These are phyloP conservation scores for Oncorhynchus masou DNA, from an alignment of 2,113 vertebrate genomes.

Conservation along the genomic window DNA sequence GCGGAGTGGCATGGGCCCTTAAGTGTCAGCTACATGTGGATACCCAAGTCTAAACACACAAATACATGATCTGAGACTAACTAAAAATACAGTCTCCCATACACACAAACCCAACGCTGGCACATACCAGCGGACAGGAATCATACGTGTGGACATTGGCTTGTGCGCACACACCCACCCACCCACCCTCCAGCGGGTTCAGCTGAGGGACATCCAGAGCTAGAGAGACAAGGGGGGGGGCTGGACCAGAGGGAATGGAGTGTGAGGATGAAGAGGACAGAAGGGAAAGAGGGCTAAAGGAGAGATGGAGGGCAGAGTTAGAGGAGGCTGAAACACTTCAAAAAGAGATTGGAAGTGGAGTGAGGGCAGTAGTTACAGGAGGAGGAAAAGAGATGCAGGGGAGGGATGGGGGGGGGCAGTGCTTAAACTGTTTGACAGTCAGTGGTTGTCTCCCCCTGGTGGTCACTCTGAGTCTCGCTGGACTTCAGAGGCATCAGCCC, in stretches of 20 bases:
- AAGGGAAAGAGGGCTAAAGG: background rate
- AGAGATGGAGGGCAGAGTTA: background rate
- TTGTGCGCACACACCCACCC: slow-evolving; percentile 23
- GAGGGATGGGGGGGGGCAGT: slow-evolving; percentile 40
- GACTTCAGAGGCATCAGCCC: slow-evolving; percentile 95
- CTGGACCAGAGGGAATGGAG: background rate
- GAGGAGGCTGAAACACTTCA: too few relatives aligned
- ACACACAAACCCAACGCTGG: slow-evolving; percentile 30
- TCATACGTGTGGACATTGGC: background rate
- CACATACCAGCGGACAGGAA: slow-evolving; percentile 9
- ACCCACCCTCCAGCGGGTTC: too few relatives aligned
- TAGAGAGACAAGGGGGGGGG: slow-evolving; percentile 15
- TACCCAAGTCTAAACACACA: slow-evolving; percentile 61
- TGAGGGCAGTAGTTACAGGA: too few relatives aligned
- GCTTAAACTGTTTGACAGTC: slow-evolving; percentile 33
- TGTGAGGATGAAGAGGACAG: background rate
- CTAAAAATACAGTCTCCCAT: slow-evolving; percentile 32
- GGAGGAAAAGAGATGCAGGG: too few relatives aligned
- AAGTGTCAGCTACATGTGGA: slow-evolving; percentile 55
- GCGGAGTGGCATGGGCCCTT: slow-evolving; percentile 63
- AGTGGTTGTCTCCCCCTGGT: slow-evolving; percentile 44
- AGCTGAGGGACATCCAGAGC: slow-evolving; percentile 16
- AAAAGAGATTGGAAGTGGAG: too few relatives aligned
- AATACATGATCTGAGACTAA: slow-evolving; percentile 56
- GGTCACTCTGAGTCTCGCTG: slow-evolving; percentile 98